Percentiles rank a stretch among this genome's conserved stretches.
Evolutionary conservation across 2,888 invertebrate genomes (phyloP).

Genomic region (Drosophila maculinotata): DNA sequence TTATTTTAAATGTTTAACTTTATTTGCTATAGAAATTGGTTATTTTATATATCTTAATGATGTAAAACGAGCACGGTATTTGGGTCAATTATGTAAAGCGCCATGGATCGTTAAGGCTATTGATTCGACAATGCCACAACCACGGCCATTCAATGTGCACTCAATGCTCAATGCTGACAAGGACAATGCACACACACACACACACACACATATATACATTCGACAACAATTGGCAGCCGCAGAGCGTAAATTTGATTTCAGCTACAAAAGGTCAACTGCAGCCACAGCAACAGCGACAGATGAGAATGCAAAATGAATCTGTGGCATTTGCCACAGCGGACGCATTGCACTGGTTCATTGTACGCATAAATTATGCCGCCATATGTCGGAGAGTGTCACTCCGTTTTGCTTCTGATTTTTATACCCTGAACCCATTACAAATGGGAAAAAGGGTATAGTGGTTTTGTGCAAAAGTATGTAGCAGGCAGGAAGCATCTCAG

Average conservation of each 20-base stretch:
- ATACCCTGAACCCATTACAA: too few relatives aligned
- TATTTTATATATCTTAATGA: conserved; percentile 56
- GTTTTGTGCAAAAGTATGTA: too few relatives aligned
- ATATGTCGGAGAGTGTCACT: conserved; percentile 61
- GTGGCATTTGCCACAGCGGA: conserved; percentile 32
- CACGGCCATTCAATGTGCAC: conserved; percentile 27
- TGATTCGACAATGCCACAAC: conserved; percentile 43
- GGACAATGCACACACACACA: conserved; percentile 28
- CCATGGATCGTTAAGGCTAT: conserved; percentile 29
- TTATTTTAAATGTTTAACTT: not conserved
- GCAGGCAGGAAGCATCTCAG: too few relatives aligned
- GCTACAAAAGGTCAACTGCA: conserved; percentile 40
- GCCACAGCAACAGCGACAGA: conserved; percentile 17
- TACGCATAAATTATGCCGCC: conserved; percentile 78
- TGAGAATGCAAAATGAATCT: conserved; percentile 59
- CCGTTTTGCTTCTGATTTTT: too few relatives aligned
- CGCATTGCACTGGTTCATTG: conserved; percentile 68
- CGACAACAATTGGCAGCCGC: conserved; percentile 33
- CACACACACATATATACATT: not conserved
- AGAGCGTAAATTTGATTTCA: conserved; percentile 43
- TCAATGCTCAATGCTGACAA: conserved; percentile 27
- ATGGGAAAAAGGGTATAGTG: too few relatives aligned
- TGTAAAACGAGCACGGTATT: conserved; percentile 58
- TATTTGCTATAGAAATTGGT: conserved; percentile 3
- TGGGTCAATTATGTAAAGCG: conserved; percentile 67